These are phyloP conservation scores for Ataeniobius toweri DNA, from an alignment of 2,797 vertebrate genomes.

Conservation along the genomic window DNA sequence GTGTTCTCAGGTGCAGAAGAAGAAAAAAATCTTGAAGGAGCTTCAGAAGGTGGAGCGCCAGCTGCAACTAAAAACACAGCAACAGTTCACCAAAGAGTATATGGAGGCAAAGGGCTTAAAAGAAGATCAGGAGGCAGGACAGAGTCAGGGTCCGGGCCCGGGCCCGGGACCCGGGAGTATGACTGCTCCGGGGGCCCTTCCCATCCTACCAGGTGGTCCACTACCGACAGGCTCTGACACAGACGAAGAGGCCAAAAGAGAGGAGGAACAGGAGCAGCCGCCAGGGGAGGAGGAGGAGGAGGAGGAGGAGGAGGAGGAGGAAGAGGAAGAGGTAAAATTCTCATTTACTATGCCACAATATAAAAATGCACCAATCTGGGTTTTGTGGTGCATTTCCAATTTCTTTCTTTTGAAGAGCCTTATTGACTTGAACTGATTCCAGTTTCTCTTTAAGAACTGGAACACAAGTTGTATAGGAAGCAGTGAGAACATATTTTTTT, in stretches of 20 bases:
- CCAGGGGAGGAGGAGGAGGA: conserved; percentile 67
- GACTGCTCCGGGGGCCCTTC: conserved; percentile 60
- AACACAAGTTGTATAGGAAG: neutral
- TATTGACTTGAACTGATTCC: neutral
- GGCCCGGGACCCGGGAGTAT: conserved; percentile 83
- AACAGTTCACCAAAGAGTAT: conserved; percentile 99
- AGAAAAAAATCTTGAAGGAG: conserved; percentile 99
- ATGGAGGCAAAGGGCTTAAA: conserved; percentile 98
- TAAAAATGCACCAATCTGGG: neutral
- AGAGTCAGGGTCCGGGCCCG: conserved; percentile 85
- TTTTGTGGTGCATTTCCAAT: too few relatives aligned
- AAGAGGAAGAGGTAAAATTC: conserved; percentile 59
- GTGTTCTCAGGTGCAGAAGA: conserved; percentile 93
- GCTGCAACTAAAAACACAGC: conserved; percentile 99
- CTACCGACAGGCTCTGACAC: conserved; percentile 83
- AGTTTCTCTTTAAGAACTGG: neutral
- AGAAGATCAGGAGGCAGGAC: conserved; percentile 87
- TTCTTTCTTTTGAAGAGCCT: too few relatives aligned
- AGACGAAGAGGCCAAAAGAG: conserved; percentile 82
- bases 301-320: conserved; percentile 14
- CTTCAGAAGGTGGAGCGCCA: conserved; percentile 99
- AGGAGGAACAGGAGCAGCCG: conserved; percentile 79
- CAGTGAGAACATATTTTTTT: neutral
- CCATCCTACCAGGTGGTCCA: conserved; percentile 68
- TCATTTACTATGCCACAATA: neutral